Evolutionary conservation across 1,140 invertebrate genomes (phyloP).

Genomic region (Leptinotarsa lineolata): DNA sequence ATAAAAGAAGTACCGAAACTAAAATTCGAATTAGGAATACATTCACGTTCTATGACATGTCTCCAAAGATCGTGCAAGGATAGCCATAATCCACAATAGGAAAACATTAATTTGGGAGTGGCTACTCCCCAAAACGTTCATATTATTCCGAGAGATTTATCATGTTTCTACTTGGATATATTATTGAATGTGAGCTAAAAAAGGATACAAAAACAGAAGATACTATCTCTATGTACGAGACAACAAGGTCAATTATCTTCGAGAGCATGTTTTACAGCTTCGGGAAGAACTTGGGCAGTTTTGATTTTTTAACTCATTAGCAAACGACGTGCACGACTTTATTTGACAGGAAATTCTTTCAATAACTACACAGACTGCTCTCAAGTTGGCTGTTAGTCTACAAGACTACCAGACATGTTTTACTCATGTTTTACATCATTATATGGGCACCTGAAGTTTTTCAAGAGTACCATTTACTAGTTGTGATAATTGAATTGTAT

Average conservation of each 20-base stretch:
- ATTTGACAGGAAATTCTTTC: slow-evolving; percentile 28
- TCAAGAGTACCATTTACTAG: too few species aligned
- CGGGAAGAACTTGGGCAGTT: slow-evolving; percentile 9
- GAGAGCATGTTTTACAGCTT: neutral
- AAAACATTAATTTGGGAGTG: too few species aligned
- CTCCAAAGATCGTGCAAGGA: too few species aligned
- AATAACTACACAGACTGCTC: slow-evolving; percentile 2
- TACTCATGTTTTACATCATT: neutral
- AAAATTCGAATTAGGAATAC: too few species aligned
- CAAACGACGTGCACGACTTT: slow-evolving; percentile 11
- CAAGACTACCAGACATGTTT: neutral
- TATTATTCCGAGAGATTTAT: too few species aligned
- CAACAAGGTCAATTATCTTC: slow-evolving; percentile 22
- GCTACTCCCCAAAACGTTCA: too few species aligned
- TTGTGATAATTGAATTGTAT: too few species aligned
- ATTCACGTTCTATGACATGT: too few species aligned
- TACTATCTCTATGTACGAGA: neutral
- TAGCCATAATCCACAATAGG: too few species aligned
- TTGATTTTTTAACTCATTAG: slow-evolving; percentile 32
- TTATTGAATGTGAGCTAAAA: too few species aligned
- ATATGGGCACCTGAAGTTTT: neutral
- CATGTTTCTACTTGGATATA: too few species aligned
- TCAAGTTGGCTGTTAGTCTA: slow-evolving; percentile 3
- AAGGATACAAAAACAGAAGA: neutral
- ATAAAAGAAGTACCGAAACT: too few species aligned